Percentiles rank a stretch among this genome's conserved stretches.
Conservation (phyloP, 2,113 vertebrate genomes). For the Girardinichthys multiradiatus region DNA sequence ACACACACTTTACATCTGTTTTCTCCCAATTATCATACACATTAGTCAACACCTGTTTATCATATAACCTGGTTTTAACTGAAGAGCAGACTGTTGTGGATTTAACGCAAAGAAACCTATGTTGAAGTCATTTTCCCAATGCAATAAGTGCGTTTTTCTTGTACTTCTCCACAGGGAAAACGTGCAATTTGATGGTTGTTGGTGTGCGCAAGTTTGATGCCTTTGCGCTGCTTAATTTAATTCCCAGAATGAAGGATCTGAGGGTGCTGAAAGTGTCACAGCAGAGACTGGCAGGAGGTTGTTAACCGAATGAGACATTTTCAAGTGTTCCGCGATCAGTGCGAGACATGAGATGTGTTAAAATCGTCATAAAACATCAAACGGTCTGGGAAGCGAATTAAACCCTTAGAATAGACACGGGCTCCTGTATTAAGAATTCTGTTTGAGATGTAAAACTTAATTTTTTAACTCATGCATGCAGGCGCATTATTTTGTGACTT, state of each 20-base stretch:
- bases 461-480: too few relatives aligned
- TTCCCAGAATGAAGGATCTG: conserved; percentile 18
- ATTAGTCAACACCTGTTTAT: conserved; percentile 85
- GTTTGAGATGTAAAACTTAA: too few relatives aligned
- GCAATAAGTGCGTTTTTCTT: not conserved
- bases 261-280: conserved; percentile 15
- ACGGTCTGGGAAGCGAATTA: not conserved
- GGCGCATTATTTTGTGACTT: not conserved
- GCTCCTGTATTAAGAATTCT: not conserved
- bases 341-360: conserved; percentile 49
- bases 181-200: not conserved
- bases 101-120: conserved; percentile 39
- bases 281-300: conserved; percentile 40
- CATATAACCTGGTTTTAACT: conserved; percentile 79
- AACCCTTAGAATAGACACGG: not conserved
- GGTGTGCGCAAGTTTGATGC: conserved; percentile 19
- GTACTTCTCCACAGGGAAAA: too few relatives aligned
- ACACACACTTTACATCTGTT: conserved; percentile 75
- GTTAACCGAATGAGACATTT: conserved; percentile 58
- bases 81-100: conserved; percentile 39
- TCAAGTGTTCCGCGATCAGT: conserved; percentile 1
- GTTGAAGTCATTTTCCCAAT: not conserved
- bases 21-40: conserved; percentile 85
- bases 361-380: conserved; percentile 20
- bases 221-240: conserved; percentile 30